These are phyloP conservation scores for Oryzias woworae DNA, from an alignment of 2,113 vertebrate genomes.

Conservation along the genomic window DNA sequence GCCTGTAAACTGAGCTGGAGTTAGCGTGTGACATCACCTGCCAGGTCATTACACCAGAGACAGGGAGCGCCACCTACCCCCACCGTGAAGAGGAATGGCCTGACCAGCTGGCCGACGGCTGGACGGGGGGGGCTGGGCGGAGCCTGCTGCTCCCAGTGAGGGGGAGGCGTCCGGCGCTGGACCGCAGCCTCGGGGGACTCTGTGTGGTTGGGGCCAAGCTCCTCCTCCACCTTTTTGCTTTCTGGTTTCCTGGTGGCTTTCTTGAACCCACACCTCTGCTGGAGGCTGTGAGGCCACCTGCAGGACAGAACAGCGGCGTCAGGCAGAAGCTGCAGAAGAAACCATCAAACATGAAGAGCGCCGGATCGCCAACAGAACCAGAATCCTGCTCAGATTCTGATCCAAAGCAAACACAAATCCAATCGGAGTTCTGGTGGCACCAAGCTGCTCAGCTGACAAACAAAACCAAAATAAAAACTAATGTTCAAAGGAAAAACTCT, in stretches of 20 bases:
- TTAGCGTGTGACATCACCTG: conserved; percentile 10
- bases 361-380: too few species aligned
- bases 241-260: conserved; percentile 79
- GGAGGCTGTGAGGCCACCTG: conserved; percentile 74
- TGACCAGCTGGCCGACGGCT: conserved; percentile 76
- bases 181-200: not conserved
- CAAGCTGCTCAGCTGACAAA: too few species aligned
- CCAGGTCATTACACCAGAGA: accelerated
- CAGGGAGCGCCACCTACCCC: conserved; percentile 79
- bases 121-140: conserved; percentile 51
- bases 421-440: too few species aligned
- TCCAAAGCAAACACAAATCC: too few species aligned
- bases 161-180: conserved; percentile 54
- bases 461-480: too few species aligned
- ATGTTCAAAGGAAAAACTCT: too few species aligned
- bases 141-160: conserved; percentile 39
- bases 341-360: too few species aligned
- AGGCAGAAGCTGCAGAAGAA: too few species aligned
- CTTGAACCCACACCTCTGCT: conserved; percentile 81
- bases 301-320: not conserved
- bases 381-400: too few species aligned
- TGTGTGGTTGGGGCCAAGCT: conserved; percentile 21
- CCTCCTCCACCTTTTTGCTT: conserved; percentile 66
- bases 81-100: conserved; percentile 85
- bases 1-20: conserved; percentile 89